phyloP scores from a whole-genome alignment of 2,888 invertebrate genomes.

The Tenthredo notha region DNA sequence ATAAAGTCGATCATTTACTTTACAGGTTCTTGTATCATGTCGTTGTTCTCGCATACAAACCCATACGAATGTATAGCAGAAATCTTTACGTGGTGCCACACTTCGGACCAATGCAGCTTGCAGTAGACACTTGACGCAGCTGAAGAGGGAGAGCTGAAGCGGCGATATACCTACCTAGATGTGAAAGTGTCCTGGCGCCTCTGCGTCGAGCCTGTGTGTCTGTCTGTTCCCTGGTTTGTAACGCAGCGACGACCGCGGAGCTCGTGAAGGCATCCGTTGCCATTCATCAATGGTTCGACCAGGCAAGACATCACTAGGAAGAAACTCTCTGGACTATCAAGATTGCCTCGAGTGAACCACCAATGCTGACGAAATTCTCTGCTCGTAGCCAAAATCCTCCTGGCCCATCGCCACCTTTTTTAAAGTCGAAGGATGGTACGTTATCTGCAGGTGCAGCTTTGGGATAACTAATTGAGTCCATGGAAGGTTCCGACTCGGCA shows the following conservation, averaged over 20 bases:
- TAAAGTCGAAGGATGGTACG: not conserved
- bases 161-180: not conserved
- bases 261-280: constrained; percentile 51
- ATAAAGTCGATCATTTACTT: constrained; percentile 38
- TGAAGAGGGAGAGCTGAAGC: not conserved
- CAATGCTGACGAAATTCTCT: constrained; percentile 29
- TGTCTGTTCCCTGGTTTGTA: constrained; percentile 47
- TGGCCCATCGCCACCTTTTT: constrained; percentile 54
- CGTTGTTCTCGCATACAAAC: not conserved
- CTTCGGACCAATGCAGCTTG: constrained; percentile 12
- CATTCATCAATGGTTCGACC: constrained; percentile 59
- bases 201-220: constrained; percentile 36
- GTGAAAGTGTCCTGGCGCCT: constrained; percentile 53
- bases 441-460: constrained; percentile 28
- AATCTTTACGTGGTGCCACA: not conserved
- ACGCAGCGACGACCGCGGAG: constrained; percentile 53
- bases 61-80: not conserved
- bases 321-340: constrained; percentile 56
- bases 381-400: constrained; percentile 22
- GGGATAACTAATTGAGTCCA: constrained; percentile 54
- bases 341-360: constrained; percentile 6
- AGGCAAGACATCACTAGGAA: constrained; percentile 55
- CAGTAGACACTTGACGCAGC: constrained; percentile 35
- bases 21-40: not conserved
- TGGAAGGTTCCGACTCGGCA: constrained; percentile 18